Evolutionary conservation across 2,113 vertebrate genomes (phyloP).

Genomic region (Notechis scutatus): DNA sequence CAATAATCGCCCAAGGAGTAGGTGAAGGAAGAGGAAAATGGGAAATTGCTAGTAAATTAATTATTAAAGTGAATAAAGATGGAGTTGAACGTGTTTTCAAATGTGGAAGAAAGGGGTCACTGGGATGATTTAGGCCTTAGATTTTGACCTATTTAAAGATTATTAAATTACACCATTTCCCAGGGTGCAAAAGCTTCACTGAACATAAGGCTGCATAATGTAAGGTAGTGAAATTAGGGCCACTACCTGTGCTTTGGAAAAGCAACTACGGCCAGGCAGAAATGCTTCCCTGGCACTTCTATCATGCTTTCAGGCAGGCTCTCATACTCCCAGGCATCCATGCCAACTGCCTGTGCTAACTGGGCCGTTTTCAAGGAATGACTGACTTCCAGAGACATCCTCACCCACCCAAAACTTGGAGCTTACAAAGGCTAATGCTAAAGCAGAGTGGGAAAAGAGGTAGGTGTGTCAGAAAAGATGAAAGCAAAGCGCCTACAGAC

Average conservation of each 20-base stretch:
- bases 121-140: not conserved
- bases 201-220: not conserved
- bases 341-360: not conserved
- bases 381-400: not conserved
- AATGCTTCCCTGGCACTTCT: not conserved
- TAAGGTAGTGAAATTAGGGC: not conserved
- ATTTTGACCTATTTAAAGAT: not conserved
- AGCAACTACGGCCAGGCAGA: not conserved
- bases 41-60: constrained; percentile 11
- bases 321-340: not conserved
- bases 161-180: not conserved
- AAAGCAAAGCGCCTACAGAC: not conserved
- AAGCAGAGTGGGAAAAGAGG: not conserved
- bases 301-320: not conserved
- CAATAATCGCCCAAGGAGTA: not conserved
- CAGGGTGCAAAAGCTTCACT: not conserved
- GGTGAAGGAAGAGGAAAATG: not conserved
- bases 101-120: not conserved
- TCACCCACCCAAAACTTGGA: not conserved
- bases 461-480: not conserved
- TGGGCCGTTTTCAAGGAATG: not conserved
- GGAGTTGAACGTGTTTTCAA: not conserved
- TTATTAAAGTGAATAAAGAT: not conserved
- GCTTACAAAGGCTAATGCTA: not conserved
- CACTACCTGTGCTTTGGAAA: not conserved